Percentiles rank a stretch among this genome's conserved stretches.
phyloP scores from a whole-genome alignment of 2,888 invertebrate genomes.

The Microdon myrmicae region DNA sequence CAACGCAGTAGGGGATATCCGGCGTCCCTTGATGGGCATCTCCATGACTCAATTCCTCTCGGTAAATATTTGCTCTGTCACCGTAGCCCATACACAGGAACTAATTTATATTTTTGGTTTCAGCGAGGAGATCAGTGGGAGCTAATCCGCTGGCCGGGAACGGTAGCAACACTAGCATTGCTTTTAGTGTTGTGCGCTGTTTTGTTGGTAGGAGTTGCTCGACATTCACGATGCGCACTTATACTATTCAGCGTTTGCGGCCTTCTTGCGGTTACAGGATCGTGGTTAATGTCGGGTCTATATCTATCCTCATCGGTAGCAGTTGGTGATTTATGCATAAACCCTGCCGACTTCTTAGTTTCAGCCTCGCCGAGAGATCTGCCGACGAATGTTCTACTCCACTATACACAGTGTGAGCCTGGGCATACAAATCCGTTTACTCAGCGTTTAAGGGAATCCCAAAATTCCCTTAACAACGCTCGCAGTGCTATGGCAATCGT shows the following conservation, averaged over 20 bases:
- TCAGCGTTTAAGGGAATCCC: conserved; percentile 82
- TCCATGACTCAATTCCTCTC: conserved; percentile 73
- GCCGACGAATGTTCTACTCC: conserved; percentile 74
- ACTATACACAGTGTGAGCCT: conserved; percentile 86
- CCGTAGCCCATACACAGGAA: neutral
- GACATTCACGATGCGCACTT: conserved; percentile 88
- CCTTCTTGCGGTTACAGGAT: conserved; percentile 84
- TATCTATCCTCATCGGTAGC: conserved; percentile 88
- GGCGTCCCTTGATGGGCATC: conserved; percentile 77
- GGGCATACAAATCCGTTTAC: conserved; percentile 83
- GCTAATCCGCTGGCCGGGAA: conserved; percentile 85
- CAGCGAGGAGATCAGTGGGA: conserved; percentile 80
- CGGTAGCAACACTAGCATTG: conserved; percentile 87
- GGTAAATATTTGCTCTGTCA: conserved; percentile 56
- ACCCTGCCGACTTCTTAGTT: conserved; percentile 83
- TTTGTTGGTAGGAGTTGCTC: conserved; percentile 87
- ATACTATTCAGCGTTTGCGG: conserved; percentile 90
- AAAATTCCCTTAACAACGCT: conserved; percentile 72
- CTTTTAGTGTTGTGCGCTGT: conserved; percentile 89
- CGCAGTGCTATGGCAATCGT: conserved; percentile 67
- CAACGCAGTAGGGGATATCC: conserved; percentile 80
- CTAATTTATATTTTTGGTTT: conserved; percentile 18
- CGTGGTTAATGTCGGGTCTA: conserved; percentile 88
- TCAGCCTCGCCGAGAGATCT: conserved; percentile 72
- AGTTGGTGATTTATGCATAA: conserved; percentile 85